Conservation (phyloP, 1,140 invertebrate genomes). For the Hetaerina americana region DNA sequence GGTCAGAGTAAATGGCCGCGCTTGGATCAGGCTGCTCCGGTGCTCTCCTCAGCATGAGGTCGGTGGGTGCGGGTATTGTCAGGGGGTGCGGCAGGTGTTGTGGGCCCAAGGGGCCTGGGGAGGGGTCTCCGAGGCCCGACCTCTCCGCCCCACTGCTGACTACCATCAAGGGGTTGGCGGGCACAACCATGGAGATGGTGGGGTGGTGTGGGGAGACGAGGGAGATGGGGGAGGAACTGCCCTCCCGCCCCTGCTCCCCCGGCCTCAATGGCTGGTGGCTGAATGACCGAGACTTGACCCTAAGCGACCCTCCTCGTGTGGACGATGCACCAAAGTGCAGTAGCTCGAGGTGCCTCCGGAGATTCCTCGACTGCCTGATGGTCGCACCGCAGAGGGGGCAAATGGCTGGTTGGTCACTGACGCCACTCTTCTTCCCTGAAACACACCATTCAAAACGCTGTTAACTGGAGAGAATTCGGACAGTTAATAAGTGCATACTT, state of each 20-base stretch:
- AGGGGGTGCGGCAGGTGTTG: too few species aligned
- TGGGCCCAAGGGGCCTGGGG: too few species aligned
- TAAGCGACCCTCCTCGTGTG: not conserved
- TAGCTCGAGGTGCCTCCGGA: constrained; percentile 30
- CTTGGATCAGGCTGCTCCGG: too few species aligned
- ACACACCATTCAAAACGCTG: too few species aligned
- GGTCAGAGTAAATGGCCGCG: too few species aligned
- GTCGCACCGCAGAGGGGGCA: constrained; percentile 31
- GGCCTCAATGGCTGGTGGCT: not conserved
- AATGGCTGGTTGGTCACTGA: constrained; percentile 28
- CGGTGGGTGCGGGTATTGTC: too few species aligned
- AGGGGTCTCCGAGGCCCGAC: not conserved
- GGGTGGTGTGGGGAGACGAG: not conserved
- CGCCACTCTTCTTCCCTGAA: constrained; percentile 21
- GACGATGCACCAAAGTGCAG: constrained; percentile 26
- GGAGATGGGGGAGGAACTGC: not conserved
- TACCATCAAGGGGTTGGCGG: not conserved
- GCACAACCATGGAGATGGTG: not conserved
- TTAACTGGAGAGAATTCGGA: too few species aligned
- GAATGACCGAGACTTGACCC: not conserved
- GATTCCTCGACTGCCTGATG: constrained; percentile 30
- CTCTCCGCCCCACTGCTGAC: not conserved
- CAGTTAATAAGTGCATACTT: too few species aligned
- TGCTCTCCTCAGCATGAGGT: not conserved
- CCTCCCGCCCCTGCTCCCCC: not conserved